A percentile compares a stretch with the other conserved stretches of the same genome.
Evolutionary conservation across 2,888 invertebrate species (phyloP).

Genomic region (Drosophila lutescens): DNA sequence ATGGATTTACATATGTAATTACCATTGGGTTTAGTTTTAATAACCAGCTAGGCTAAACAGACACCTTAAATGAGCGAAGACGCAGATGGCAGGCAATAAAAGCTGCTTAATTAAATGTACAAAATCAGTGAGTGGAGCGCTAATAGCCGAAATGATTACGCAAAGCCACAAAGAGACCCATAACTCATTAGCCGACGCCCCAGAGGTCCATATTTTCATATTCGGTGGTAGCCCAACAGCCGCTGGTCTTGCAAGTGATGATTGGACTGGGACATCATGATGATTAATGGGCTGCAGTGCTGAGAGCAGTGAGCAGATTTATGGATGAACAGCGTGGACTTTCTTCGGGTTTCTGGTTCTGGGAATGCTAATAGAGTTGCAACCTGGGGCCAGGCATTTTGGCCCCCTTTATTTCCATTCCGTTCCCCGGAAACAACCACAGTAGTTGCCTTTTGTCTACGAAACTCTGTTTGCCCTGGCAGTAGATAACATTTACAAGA

Average conservation of each 20-base stretch:
- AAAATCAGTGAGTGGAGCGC: constrained; percentile 56
- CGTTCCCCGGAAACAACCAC: constrained; percentile 46
- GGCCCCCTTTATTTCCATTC: constrained; percentile 21
- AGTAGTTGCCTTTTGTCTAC: constrained; percentile 67
- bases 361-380: constrained; percentile 76
- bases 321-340: constrained; percentile 55
- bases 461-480: constrained; percentile 53
- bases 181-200: constrained; percentile 74
- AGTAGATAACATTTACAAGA: constrained; percentile 60
- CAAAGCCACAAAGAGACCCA: constrained; percentile 45
- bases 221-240: constrained; percentile 58
- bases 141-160: constrained; percentile 63
- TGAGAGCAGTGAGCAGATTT: constrained; percentile 57
- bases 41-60: constrained; percentile 30
- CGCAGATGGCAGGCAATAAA: constrained; percentile 33
- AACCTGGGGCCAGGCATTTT: constrained; percentile 44
- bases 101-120: constrained; percentile 72
- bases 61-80: constrained; percentile 23
- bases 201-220: constrained; percentile 51
- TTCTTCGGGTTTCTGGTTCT: constrained; percentile 57
- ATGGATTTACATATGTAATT: constrained; percentile 63
- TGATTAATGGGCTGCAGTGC: constrained; percentile 70
- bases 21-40: constrained; percentile 20
- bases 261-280: constrained; percentile 73
- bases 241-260: too few species aligned